Conservation (phyloP, 2,113 vertebrate species). For the Pituophis catenifer region DNA sequence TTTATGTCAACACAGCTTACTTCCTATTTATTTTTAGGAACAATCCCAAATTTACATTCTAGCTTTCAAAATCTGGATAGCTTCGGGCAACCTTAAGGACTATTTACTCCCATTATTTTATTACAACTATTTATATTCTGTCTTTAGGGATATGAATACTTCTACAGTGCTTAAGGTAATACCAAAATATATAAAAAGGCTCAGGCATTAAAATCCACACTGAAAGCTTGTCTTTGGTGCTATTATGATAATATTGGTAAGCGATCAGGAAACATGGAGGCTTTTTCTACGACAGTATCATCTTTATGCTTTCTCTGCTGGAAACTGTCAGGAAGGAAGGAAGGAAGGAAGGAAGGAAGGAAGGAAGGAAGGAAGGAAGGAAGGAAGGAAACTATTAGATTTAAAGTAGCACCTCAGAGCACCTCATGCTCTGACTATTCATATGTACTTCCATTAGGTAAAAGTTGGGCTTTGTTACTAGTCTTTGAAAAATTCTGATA, state of each 20-base stretch:
- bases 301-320: neutral
- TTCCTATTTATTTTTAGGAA: neutral
- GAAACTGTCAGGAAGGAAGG: neutral
- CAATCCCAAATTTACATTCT: neutral
- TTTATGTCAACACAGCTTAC: neutral
- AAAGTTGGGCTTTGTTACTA: neutral
- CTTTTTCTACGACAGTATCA: neutral
- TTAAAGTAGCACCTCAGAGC: neutral
- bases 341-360: neutral
- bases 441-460: neutral
- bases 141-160: neutral
- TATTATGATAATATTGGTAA: neutral
- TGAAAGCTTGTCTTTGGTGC: neutral
- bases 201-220: neutral
- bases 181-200: neutral
- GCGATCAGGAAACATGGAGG: neutral
- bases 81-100: neutral
- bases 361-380: neutral
- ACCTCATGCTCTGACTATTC: neutral
- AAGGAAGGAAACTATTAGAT: neutral
- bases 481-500: neutral
- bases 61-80: neutral
- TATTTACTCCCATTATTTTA: neutral
- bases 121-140: neutral
- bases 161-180: neutral